Evolutionary conservation across 2,113 vertebrate genomes (phyloP).

Genomic region (Mandrillus leucophaeus): DNA sequence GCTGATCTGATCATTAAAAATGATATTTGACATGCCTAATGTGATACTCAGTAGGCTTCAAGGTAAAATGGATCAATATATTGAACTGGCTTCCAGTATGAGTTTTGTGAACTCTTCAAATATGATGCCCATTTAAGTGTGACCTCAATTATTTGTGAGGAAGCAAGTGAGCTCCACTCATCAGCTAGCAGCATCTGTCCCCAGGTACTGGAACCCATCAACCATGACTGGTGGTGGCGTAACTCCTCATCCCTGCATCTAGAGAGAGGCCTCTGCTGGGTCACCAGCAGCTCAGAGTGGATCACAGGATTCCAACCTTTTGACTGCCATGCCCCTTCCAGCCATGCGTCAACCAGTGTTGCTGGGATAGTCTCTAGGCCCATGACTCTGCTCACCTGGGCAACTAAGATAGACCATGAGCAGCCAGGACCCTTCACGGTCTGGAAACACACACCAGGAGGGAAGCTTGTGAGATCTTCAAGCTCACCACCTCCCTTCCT

Average conservation of each 20-base stretch:
- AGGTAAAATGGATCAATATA: neutral
- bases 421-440: neutral
- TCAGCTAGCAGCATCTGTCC: neutral
- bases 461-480: neutral
- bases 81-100: neutral
- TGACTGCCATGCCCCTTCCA: neutral
- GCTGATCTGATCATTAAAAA: neutral
- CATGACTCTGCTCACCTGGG: neutral
- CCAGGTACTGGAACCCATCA: neutral
- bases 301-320: neutral
- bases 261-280: neutral
- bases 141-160: neutral
- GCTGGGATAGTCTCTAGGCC: neutral
- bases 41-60: neutral
- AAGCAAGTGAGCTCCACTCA: neutral
- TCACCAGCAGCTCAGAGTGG: neutral
- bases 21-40: neutral
- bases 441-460: neutral
- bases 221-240: neutral
- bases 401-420: neutral
- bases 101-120: neutral
- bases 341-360: neutral
- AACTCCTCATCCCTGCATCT: neutral
- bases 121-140: neutral
- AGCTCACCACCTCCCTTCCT: neutral